These are phyloP conservation scores for Crotalus helleri DNA, from an alignment of 2,113 vertebrate species.

Conservation along the genomic window DNA sequence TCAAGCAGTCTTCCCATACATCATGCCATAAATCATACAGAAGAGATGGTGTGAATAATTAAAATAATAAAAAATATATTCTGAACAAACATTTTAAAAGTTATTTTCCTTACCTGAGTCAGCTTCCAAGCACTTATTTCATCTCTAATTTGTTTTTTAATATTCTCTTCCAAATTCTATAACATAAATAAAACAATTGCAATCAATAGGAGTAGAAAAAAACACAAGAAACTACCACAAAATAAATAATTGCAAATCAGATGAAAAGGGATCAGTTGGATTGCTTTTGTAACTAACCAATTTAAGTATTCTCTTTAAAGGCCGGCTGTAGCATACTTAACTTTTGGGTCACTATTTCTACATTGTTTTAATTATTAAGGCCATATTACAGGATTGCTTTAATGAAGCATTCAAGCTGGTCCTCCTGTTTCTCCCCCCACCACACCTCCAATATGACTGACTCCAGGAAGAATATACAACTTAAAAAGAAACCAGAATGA, in stretches of 20 bases:
- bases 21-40: constrained; percentile 10
- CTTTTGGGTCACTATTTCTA: not conserved
- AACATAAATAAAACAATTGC: constrained; percentile 1
- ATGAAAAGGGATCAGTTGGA: not conserved
- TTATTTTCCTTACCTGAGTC: constrained; percentile 59
- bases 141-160: constrained; percentile 55
- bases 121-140: constrained; percentile 33
- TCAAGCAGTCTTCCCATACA: constrained; percentile 7
- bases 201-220: constrained; percentile 1
- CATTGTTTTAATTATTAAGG: not conserved
- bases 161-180: constrained; percentile 50
- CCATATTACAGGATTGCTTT: not conserved
- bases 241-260: not conserved
- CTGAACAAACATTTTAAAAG: constrained; percentile 44
- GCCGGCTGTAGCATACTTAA: not conserved
- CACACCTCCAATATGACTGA: not conserved
- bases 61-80: constrained; percentile 30
- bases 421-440: not conserved
- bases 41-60: constrained; percentile 43
- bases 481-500: not conserved
- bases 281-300: not conserved
- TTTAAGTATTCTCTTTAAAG: not conserved
- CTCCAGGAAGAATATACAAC: not conserved
- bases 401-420: not conserved
- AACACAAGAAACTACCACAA: constrained; percentile 11